phyloP scores from a whole-genome alignment of 2,888 invertebrate genomes.

The Drosophila affinis region DNA sequence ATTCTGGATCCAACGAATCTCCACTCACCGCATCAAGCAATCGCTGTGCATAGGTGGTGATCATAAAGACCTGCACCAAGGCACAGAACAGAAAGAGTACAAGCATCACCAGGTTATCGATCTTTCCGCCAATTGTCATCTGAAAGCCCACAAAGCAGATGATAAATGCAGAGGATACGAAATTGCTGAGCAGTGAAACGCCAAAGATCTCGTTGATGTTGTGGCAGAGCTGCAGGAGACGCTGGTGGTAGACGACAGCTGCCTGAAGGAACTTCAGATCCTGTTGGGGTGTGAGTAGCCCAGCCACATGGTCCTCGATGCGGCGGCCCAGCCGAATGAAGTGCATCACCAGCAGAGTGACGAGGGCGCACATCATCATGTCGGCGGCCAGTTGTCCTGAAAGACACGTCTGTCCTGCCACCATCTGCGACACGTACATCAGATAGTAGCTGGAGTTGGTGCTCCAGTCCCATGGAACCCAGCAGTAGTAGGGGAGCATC shows the following conservation, averaged over 20 bases:
- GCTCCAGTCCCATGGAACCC: constrained; percentile 77
- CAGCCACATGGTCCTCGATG: constrained; percentile 58
- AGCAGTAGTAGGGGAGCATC: constrained; percentile 71
- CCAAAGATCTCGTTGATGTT: constrained; percentile 78
- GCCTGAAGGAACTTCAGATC: constrained; percentile 59
- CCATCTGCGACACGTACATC: constrained; percentile 66
- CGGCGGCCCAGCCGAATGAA: constrained; percentile 64
- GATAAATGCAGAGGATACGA: constrained; percentile 74
- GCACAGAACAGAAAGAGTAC: constrained; percentile 76
- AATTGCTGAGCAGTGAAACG: constrained; percentile 76
- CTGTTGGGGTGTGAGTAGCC: constrained; percentile 2
- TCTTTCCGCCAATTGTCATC: constrained; percentile 71
- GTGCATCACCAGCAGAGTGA: constrained; percentile 81
- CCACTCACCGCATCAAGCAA: constrained; percentile 71
- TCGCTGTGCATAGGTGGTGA: constrained; percentile 75
- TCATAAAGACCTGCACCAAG: constrained; percentile 75
- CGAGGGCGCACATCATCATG: constrained; percentile 75
- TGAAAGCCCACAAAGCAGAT: constrained; percentile 82
- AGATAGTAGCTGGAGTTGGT: constrained; percentile 65
- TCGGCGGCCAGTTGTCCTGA: constrained; percentile 77
- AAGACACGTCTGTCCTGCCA: constrained; percentile 72
- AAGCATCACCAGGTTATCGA: constrained; percentile 69
- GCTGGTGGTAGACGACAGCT: constrained; percentile 69
- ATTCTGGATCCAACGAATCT: neutral
- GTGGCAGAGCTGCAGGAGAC: constrained; percentile 40